Evolutionary conservation across 2,797 vertebrate species (phyloP).

Genomic region (Lateolabrax maculatus): DNA sequence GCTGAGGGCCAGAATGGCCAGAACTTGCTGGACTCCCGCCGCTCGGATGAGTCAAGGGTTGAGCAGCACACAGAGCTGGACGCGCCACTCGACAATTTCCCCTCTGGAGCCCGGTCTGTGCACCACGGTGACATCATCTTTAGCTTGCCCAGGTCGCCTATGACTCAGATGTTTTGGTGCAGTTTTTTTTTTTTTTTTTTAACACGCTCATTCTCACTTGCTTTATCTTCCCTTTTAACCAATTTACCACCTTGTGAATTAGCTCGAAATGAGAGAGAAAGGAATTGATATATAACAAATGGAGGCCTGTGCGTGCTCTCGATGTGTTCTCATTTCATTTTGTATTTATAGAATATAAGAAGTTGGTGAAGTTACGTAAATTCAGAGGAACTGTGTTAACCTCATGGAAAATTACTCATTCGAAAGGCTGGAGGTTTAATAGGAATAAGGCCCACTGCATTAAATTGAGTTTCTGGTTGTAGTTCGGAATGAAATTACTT

Average conservation of each 20-base stretch:
- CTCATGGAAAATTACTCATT: conserved; percentile 57
- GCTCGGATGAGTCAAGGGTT: conserved; percentile 53
- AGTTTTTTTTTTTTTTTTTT: conserved; percentile 28
- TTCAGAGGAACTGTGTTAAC: conserved; percentile 54
- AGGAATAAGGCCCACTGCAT: conserved; percentile 32
- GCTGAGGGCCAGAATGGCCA: conserved; percentile 64
- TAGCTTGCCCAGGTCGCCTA: conserved; percentile 24
- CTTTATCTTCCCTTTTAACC: conserved; percentile 49
- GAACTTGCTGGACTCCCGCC: conserved; percentile 59
- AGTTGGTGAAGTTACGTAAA: conserved; percentile 62
- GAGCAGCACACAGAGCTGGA: conserved; percentile 27
- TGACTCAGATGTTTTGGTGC: conserved; percentile 67
- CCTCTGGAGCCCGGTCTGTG: conserved; percentile 51
- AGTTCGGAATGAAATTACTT: conserved; percentile 38
- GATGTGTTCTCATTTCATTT: conserved; percentile 60
- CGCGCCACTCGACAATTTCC: conserved; percentile 26
- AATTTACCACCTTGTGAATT: conserved; percentile 69
- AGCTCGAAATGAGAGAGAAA: conserved; percentile 53
- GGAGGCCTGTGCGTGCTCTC: conserved; percentile 23
- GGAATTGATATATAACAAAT: conserved; percentile 46
- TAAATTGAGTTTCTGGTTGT: conserved; percentile 39
- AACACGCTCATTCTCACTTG: conserved; percentile 16
- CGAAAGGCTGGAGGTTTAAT: conserved; percentile 37
- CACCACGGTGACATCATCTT: conserved; percentile 53
- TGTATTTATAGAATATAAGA: conserved; percentile 59